Percentiles rank a stretch among this genome's conserved stretches.
These are phyloP conservation scores for Hetaerina titia DNA, from an alignment of 2,888 invertebrate species.

Conservation along the genomic window DNA sequence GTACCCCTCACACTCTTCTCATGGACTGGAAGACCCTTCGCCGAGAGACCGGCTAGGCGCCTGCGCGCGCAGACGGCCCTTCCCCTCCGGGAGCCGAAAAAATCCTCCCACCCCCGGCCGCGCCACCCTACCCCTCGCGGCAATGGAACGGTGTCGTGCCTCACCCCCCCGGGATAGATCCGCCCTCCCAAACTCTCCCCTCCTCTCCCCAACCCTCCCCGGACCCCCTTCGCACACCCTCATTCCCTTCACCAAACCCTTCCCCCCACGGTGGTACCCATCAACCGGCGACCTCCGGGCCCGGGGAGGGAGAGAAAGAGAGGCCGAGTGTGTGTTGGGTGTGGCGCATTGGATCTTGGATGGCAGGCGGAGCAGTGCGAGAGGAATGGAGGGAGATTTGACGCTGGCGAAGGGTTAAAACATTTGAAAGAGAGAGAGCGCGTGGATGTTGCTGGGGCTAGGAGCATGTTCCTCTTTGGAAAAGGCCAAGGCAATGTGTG, in stretches of 20 bases:
- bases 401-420: background rate
- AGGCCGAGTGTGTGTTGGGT: conserved; percentile 22
- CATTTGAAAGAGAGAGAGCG: background rate
- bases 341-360: conserved; percentile 32
- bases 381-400: background rate
- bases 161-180: background rate
- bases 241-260: background rate
- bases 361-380: background rate
- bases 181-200: background rate
- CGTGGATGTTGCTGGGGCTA: background rate
- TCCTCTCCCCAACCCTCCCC: background rate
- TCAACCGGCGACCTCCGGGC: conserved; percentile 32
- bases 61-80: conserved; percentile 31
- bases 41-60: background rate
- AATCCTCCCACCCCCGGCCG: background rate
- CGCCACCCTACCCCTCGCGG: background rate
- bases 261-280: background rate
- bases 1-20: conserved; percentile 41
- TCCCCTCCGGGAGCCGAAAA: background rate
- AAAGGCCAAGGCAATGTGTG: too few species aligned
- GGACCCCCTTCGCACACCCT: background rate
- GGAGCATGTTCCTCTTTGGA: background rate
- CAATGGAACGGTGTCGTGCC: background rate
- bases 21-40: conserved; percentile 32
- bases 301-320: background rate